Percentiles rank a stretch among this genome's conserved stretches.
Conservation (phyloP, 2,113 vertebrate species). For the Plotosus lineatus region DNA sequence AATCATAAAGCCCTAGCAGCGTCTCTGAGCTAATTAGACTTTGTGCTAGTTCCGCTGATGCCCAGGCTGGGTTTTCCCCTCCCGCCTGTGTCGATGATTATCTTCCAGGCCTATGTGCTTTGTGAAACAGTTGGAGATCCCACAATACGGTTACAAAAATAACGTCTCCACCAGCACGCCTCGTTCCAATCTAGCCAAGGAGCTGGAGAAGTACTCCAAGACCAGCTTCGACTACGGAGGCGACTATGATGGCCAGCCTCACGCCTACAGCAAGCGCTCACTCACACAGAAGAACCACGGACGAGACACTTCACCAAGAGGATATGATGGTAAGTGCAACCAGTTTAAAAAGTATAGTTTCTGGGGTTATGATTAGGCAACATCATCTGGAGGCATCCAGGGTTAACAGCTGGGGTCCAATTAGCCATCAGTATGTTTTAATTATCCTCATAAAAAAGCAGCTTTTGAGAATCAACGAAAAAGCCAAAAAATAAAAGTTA, state of each 20-base stretch:
- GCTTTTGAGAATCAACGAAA: not conserved
- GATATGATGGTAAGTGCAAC: slow-evolving; percentile 86
- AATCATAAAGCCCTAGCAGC: slow-evolving; percentile 12
- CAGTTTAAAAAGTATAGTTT: slow-evolving; percentile 55
- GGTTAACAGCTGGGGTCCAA: slow-evolving; percentile 9
- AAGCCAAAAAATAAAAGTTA: not conserved
- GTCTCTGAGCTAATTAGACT: slow-evolving; percentile 17
- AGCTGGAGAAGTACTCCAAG: slow-evolving; percentile 93
- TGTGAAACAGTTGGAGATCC: slow-evolving; percentile 99
- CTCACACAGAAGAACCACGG: slow-evolving; percentile 86
- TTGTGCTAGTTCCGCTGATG: slow-evolving; percentile 4
- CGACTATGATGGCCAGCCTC: slow-evolving; percentile 80
- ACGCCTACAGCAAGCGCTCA: slow-evolving; percentile 89
- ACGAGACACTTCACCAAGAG: slow-evolving; percentile 92
- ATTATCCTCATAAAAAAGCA: not conserved
- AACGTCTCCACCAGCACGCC: slow-evolving; percentile 92
- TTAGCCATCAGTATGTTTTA: not conserved
- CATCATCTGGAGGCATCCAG: not conserved
- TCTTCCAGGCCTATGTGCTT: slow-evolving; percentile 97
- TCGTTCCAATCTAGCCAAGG: slow-evolving; percentile 91
- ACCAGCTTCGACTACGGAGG: slow-evolving; percentile 88
- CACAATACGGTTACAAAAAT: slow-evolving; percentile 97
- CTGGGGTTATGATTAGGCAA: not conserved
- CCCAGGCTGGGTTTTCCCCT: not conserved
- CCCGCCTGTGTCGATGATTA: slow-evolving; percentile 7